A percentile compares a stretch with the other conserved stretches of the same genome.
These are phyloP conservation scores for Nebria ingens DNA, from an alignment of 1,140 invertebrate species.

Conservation along the genomic window DNA sequence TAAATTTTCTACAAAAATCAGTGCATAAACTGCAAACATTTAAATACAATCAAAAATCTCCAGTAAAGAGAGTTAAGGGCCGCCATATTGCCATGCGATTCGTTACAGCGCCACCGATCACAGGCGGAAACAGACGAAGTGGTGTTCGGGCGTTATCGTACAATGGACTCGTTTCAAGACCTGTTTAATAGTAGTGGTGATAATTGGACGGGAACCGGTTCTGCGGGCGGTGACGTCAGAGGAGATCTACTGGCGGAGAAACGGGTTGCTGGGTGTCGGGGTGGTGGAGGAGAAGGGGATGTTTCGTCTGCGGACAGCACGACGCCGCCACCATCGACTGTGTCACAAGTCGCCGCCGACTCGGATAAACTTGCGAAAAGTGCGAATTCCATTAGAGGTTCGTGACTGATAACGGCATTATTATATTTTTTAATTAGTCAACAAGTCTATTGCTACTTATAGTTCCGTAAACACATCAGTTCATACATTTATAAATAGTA, in stretches of 20 bases:
- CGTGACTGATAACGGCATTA: slow-evolving; percentile 15
- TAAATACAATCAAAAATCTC: too few relatives aligned
- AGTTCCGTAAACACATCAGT: too few relatives aligned
- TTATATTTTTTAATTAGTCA: not conserved
- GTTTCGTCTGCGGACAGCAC: slow-evolving; percentile 25
- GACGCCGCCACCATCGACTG: slow-evolving; percentile 25
- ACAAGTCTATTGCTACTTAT: too few relatives aligned
- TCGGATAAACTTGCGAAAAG: slow-evolving; percentile 42
- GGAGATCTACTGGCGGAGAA: not conserved
- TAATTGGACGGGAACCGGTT: slow-evolving; percentile 22
- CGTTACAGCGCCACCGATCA: not conserved
- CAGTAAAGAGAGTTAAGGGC: slow-evolving; percentile 10
- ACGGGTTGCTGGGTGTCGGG: not conserved
- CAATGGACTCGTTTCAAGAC: slow-evolving; percentile 34
- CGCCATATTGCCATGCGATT: not conserved
- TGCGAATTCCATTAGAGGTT: slow-evolving; percentile 52
- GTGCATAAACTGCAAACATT: too few relatives aligned
- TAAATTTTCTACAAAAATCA: too few relatives aligned
- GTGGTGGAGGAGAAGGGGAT: not conserved
- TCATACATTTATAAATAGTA: too few relatives aligned
- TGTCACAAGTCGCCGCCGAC: slow-evolving; percentile 33
- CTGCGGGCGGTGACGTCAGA: slow-evolving; percentile 19
- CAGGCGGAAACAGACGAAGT: slow-evolving; percentile 6
- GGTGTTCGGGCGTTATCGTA: slow-evolving; percentile 19
- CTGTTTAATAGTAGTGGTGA: slow-evolving; percentile 26